Evolutionary conservation across 2,113 vertebrate species (phyloP).

Genomic region (Carollia perspicillata): DNA sequence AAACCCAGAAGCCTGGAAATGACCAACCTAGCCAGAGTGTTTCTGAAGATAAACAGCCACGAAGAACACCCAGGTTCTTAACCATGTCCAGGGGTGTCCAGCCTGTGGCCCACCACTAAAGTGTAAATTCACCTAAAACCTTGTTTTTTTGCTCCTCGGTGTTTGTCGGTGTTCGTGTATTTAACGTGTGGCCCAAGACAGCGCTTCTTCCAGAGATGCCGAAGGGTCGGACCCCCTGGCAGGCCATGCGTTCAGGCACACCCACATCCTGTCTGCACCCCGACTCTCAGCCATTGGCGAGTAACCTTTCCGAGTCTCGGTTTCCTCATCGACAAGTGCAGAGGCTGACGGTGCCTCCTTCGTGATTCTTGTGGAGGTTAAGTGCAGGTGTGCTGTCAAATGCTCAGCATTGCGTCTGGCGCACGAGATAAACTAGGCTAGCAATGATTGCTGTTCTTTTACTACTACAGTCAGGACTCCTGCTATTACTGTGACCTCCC

Average conservation of each 20-base stretch:
- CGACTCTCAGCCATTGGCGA: neutral
- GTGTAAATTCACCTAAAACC: no score
- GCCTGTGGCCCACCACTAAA: no score
- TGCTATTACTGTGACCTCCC: fast-evolving
- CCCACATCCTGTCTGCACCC: neutral
- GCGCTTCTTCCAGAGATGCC: no score
- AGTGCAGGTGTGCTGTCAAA: no score
- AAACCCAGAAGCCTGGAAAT: neutral
- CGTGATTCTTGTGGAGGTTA: neutral
- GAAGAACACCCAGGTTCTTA: neutral
- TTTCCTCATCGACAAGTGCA: neutral
- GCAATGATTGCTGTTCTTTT: neutral
- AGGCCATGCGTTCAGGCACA: no score
- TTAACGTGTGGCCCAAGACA: no score
- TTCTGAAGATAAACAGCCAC: neutral
- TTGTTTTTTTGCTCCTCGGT: no score
- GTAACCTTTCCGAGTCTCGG: neutral
- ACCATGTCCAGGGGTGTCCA: no score
- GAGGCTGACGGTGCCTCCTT: neutral
- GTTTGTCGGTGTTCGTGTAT: no score
- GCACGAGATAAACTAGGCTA: fast-evolving
- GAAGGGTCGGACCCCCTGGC: no score
- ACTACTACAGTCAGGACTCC: neutral
- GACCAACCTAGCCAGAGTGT: neutral
- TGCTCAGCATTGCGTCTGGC: neutral